phyloP scores from a whole-genome alignment of 2,888 invertebrate genomes.

The Orthosia gracilis region DNA sequence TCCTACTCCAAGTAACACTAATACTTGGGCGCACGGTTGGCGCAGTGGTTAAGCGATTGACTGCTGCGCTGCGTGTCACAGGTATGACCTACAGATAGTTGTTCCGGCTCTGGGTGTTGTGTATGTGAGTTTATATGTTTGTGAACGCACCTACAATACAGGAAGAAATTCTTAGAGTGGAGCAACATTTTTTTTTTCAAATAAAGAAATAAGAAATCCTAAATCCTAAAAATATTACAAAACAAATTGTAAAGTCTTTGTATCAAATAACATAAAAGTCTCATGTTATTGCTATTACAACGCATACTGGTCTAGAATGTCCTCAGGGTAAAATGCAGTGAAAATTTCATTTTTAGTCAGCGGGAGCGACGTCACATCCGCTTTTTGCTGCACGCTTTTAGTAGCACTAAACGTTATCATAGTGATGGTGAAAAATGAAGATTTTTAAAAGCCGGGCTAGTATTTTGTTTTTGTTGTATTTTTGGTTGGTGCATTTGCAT shows the following conservation, averaged over 20 bases:
- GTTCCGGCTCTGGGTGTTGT: too few relatives aligned
- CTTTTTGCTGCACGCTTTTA: conserved; percentile 37
- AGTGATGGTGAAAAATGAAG: conserved; percentile 19
- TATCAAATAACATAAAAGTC: neutral
- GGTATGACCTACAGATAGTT: too few relatives aligned
- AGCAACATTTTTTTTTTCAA: too few relatives aligned
- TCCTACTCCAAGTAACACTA: too few relatives aligned
- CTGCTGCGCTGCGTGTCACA: too few relatives aligned
- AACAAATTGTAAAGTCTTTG: neutral
- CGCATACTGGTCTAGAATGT: neutral
- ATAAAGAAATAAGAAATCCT: too few relatives aligned
- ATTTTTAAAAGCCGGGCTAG: conserved; percentile 16
- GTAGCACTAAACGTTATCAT: conserved; percentile 28
- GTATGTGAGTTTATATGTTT: too few relatives aligned
- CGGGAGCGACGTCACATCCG: conserved; percentile 4
- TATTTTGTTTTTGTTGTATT: neutral
- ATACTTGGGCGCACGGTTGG: too few relatives aligned
- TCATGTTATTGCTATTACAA: neutral
- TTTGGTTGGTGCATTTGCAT: neutral
- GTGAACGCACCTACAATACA: too few relatives aligned
- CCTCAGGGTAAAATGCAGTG: neutral
- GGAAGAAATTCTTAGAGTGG: too few relatives aligned
- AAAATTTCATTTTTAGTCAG: conserved; percentile 19
- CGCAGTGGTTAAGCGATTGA: too few relatives aligned
- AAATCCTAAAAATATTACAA: neutral